A percentile compares a stretch with the other conserved stretches of the same genome.
Evolutionary conservation across 2,113 vertebrate species (phyloP).

Genomic region (Podarcis raffonei): DNA sequence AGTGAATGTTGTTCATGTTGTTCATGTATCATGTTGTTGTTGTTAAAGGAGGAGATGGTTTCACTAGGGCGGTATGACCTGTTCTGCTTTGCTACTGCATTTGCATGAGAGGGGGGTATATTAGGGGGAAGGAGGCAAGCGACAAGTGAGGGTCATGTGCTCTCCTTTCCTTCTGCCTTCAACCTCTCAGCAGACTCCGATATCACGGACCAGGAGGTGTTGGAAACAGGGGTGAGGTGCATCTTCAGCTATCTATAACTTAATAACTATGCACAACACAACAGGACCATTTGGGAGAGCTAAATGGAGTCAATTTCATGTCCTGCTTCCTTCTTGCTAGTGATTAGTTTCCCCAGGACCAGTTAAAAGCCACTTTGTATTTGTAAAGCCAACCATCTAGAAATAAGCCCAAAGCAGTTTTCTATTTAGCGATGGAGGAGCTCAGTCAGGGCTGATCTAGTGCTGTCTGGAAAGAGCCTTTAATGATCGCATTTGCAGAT

Average conservation of each 20-base stretch:
- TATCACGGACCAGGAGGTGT: not conserved
- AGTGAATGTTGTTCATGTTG: too few species aligned
- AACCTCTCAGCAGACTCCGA: not conserved
- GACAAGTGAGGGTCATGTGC: too few species aligned
- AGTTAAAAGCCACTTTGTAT: not conserved
- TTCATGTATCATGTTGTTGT: too few species aligned
- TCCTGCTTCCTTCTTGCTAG: not conserved
- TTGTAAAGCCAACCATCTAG: not conserved
- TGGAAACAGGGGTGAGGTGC: not conserved
- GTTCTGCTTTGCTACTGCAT: too few species aligned
- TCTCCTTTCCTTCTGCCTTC: not conserved
- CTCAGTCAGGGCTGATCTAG: not conserved
- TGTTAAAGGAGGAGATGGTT: too few species aligned
- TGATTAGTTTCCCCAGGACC: not conserved
- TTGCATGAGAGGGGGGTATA: too few species aligned
- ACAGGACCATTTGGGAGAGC: not conserved
- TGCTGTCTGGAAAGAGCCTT: not conserved
- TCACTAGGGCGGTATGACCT: too few species aligned
- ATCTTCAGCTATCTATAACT: not conserved
- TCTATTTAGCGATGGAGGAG: not conserved
- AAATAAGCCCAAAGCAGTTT: not conserved
- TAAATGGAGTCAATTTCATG: not conserved
- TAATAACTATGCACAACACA: not conserved
- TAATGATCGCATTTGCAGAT: not conserved
- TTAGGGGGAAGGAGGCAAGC: too few species aligned